Evolutionary conservation across 2,888 invertebrate species (phyloP), one percentile per base, ranked within the genome.

Genomic region (Himalopsyche tibetana): DNA sequence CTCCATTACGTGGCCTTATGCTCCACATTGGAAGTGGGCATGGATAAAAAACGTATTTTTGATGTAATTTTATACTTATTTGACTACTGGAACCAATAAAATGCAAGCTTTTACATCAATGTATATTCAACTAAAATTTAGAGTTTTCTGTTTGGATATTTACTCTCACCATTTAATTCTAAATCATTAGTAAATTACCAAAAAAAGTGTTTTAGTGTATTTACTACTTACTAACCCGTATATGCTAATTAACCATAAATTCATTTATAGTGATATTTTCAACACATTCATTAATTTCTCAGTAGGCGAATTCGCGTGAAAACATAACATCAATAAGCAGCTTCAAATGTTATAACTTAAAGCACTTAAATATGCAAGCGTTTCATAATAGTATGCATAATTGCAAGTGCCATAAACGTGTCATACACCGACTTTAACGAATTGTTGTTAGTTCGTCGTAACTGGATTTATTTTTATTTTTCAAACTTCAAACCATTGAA

Each of bases 331-430:
- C n/a, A 11, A 28, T 19, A 19, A 63, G 19, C 19, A 63, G 63
- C 6, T 63, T 19, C 11, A 19, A 63, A 28, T 12, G 51, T 15
- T 51, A 15, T n/a, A 19, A 63, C 17, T 63, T 63, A 63, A 19
- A 9, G 19, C 63, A 63, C 19, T 19, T 9, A 63, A 63, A 28
- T 63, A 63, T 28, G 19, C 28, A 19, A 55, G 63, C 19, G 28
- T 63, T 63, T 15, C 63, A 63, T 63, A 63, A 63, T 63, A 63
- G 19, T 63, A 63, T 63, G 8, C 63, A 63, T 63, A 63, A 63
- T 63, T 63, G 63, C 63, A 63, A 63, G 63, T 63, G 63, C 63
- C 63, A 63, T 63, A 63, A 63, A 63, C 56, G 63, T 63, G 63
- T 19, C 63, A 63, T 19, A 63, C 28, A 19, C 19, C 28, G 63